Percentiles rank a stretch among this genome's conserved stretches.
phyloP scores from a whole-genome alignment of 2,113 vertebrate genomes.

The Symphodus melops region DNA sequence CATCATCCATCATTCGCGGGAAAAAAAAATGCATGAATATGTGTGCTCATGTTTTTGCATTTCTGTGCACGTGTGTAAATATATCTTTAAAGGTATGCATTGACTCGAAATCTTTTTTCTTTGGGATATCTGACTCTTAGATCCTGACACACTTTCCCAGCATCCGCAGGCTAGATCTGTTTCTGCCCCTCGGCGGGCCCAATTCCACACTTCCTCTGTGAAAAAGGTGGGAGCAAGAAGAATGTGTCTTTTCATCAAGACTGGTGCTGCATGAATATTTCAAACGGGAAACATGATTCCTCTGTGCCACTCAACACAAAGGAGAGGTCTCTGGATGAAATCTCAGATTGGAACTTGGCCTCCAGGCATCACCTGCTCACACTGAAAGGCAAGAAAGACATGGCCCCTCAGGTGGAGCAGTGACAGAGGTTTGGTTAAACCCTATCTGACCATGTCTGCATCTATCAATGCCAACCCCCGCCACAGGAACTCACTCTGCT shows the following conservation, averaged over 20 bases:
- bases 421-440: conserved; percentile 57
- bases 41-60: conserved; percentile 19
- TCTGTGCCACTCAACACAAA: conserved; percentile 61
- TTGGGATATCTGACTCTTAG: conserved; percentile 51
- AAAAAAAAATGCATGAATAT: conserved; percentile 47
- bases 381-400: conserved; percentile 45
- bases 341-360: conserved; percentile 49
- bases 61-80: not conserved
- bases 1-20: conserved; percentile 74
- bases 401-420: conserved; percentile 32
- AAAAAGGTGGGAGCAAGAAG: conserved; percentile 62
- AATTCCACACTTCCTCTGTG: conserved; percentile 62
- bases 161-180: conserved; percentile 51
- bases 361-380: conserved; percentile 61
- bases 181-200: conserved; percentile 58
- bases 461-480: conserved; percentile 46
- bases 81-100: conserved; percentile 42
- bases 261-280: conserved; percentile 65
- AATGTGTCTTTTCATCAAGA: conserved; percentile 72
- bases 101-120: conserved; percentile 35
- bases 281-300: conserved; percentile 67
- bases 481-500: conserved; percentile 41
- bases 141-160: conserved; percentile 60
- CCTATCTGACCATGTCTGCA: conserved; percentile 56
- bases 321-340: conserved; percentile 62